Evolutionary conservation across 2,888 invertebrate genomes (phyloP).

Genomic region (Trichopoda pennipes): DNA sequence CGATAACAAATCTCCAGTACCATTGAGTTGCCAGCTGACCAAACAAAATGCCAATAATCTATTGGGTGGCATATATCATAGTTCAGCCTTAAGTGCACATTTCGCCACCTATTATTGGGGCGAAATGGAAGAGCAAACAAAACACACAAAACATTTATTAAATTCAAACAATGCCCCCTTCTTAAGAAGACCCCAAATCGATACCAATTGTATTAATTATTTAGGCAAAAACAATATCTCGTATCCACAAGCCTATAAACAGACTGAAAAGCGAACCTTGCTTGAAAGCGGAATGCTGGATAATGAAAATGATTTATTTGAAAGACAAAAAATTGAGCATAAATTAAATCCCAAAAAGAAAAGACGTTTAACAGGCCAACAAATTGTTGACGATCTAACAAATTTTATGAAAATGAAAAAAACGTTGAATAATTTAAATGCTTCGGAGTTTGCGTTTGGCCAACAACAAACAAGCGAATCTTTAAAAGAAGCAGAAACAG

Average conservation of each 20-base stretch:
- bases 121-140: constrained; percentile 61
- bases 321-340: constrained; percentile 55
- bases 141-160: constrained; percentile 65
- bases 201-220: constrained; percentile 66
- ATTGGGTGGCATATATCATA: constrained; percentile 77
- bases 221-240: constrained; percentile 69
- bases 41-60: constrained; percentile 75
- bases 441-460: constrained; percentile 57
- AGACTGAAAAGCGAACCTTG: constrained; percentile 73
- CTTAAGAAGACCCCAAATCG: constrained; percentile 74
- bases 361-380: constrained; percentile 66
- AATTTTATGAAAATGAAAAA: constrained; percentile 67
- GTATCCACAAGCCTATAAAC: constrained; percentile 74
- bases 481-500: background rate
- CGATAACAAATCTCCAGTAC: constrained; percentile 72
- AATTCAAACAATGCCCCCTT: constrained; percentile 77
- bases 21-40: constrained; percentile 78
- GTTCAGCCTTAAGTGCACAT: constrained; percentile 76
- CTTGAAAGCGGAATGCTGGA: constrained; percentile 55
- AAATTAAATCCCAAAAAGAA: constrained; percentile 69
- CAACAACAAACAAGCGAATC: constrained; percentile 4
- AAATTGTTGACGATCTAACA: constrained; percentile 67
- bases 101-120: constrained; percentile 76
- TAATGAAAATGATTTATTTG: constrained; percentile 41
- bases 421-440: constrained; percentile 42